Percentiles rank a stretch among this genome's conserved stretches.
Conservation (phyloP, 64 coral and sea anemone species). For the Acropora yongei region DNA sequence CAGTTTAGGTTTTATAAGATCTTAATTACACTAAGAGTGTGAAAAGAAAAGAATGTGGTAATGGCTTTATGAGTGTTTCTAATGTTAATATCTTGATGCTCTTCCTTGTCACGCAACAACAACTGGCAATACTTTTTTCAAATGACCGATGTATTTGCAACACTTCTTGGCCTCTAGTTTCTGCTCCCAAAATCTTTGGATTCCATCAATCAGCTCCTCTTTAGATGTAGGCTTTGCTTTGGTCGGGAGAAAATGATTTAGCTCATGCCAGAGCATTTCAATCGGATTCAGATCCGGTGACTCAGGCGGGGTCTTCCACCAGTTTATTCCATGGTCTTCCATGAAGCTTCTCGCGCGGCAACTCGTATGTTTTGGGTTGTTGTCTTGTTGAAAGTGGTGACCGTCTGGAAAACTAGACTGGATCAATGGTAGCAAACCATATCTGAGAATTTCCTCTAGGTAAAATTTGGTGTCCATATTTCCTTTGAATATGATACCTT, state of each 20-base stretch:
- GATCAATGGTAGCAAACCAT: not conserved
- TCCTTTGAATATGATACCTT: not conserved
- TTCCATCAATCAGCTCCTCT: not conserved
- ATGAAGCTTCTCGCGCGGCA: not conserved
- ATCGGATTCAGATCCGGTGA: not conserved
- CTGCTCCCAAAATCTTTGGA: not conserved
- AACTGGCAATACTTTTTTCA: not conserved
- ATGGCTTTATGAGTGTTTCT: no score
- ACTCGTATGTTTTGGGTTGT: slow-evolving; percentile 27
- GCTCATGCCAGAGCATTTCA: not conserved
- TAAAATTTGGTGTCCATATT: not conserved
- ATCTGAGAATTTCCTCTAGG: not conserved
- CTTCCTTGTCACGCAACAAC: not conserved
- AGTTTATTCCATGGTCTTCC: not conserved
- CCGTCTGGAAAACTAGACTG: not conserved
- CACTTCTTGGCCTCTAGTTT: not conserved
- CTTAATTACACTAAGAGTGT: no score
- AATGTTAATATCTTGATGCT: not conserved
- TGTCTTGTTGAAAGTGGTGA: slow-evolving; percentile 47
- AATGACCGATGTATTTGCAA: not conserved
- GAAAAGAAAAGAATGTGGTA: no score
- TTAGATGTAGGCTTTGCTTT: not conserved
- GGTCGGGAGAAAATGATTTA: not conserved
- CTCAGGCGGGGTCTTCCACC: not conserved
- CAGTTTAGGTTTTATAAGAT: no score